Conservation (phyloP, 2,888 invertebrate species). For the Caenorhabditis sinica region DNA sequence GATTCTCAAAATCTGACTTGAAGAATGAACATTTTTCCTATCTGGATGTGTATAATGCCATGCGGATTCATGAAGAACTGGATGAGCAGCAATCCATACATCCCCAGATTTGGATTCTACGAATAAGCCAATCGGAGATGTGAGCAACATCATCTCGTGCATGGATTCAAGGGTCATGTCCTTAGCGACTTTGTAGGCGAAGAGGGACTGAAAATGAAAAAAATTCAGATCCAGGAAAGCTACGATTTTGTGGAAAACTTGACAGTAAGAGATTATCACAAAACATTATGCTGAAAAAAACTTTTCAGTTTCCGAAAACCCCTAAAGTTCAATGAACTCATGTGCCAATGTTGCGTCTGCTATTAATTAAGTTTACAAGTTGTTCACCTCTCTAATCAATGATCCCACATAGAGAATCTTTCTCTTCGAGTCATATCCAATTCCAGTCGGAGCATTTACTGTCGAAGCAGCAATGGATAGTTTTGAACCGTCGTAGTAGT, state of each 20-base stretch:
- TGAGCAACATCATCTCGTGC: constrained; percentile 77
- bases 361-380: too few relatives aligned
- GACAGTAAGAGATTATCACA: too few relatives aligned
- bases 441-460: constrained; percentile 73
- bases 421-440: constrained; percentile 74
- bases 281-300: too few relatives aligned
- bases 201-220: constrained; percentile 35
- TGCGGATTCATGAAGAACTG: constrained; percentile 71
- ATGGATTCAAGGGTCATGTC: constrained; percentile 72
- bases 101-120: constrained; percentile 71
- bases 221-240: not conserved
- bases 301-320: too few relatives aligned
- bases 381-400: constrained; percentile 76
- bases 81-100: constrained; percentile 75
- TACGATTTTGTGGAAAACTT: not conserved
- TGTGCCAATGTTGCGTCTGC: too few relatives aligned
- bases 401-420: constrained; percentile 76
- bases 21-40: constrained; percentile 53
- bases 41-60: constrained; percentile 53
- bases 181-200: constrained; percentile 73
- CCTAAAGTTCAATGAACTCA: too few relatives aligned
- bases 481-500: constrained; percentile 79
- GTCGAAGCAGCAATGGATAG: constrained; percentile 50
- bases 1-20: constrained; percentile 77
- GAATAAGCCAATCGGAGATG: constrained; percentile 72